Base-by-base conservation (phyloP, 2,888 invertebrate genomes). In the Sinhomidia bicolor region DNA sequence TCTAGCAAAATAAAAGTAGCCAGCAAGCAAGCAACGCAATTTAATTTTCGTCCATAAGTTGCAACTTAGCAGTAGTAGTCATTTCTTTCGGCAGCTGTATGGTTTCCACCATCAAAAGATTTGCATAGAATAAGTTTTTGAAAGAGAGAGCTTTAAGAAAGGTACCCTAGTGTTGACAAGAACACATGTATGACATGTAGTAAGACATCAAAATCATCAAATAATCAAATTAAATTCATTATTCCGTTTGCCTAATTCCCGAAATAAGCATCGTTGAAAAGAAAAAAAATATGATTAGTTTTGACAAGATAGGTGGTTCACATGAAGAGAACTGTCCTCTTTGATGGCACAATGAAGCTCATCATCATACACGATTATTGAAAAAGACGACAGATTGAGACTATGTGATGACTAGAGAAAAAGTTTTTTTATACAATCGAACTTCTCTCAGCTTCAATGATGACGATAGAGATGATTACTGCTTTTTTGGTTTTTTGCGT, bases 311-410 rank as follows among this genome's bases (percentile, higher is more conserved):
- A 62, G 62, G 62, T 62, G 29, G 62, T 62, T 62, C 62, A 62
- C 62, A 26, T 62, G 62, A 62, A 6, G 6, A 14, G 29, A 62
- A 29, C n/a, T 29, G 29, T 60, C 26, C 6, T 60, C 23, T n/a
- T 57, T 57, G 57, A 54, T 23, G n/a, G n/a, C n/a, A 60, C 60
- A 60, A 60, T 60, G n/a, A 51, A 5, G 51, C 51, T 51, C n/a
- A n/a, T 51, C n/a, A 2, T n/a, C n/a, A 51, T 51, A 51, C n/a
- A 17, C 5, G n/a, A n/a, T 47, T 7, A 47, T 47, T 5, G 47
- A 47, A 47, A 47, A 6, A 51, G 6, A 51, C 51, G n/a, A n/a
- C n/a, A n/a, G 17, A 51, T 17, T 47, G 7, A 14, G 7, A 12
- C 12, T 6, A 47, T 14, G 47, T 47, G 47, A 47, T 47, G 47